Conservation (phyloP, 2,888 invertebrate species). For the Tachina fera region DNA sequence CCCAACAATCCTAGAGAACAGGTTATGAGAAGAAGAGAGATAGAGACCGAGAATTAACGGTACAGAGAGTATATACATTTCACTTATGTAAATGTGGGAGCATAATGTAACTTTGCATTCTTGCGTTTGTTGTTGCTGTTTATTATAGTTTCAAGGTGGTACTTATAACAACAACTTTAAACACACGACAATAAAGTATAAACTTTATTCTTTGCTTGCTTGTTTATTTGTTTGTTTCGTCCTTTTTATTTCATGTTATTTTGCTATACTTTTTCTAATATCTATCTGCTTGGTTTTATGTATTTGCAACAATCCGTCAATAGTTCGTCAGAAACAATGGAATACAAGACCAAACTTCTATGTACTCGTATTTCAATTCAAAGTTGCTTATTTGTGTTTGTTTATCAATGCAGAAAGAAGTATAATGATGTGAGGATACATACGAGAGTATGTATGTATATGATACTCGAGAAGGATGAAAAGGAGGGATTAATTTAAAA, state of each 20-base stretch:
- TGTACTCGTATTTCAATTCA: background rate
- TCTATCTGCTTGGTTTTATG: background rate
- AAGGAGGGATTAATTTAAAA: slow-evolving; percentile 30
- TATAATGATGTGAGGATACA: slow-evolving; percentile 35
- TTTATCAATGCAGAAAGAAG: slow-evolving; percentile 11
- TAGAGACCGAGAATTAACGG: no score
- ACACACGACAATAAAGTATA: slow-evolving; percentile 35
- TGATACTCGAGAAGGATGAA: slow-evolving; percentile 4
- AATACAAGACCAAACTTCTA: background rate
- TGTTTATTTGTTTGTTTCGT: slow-evolving; percentile 20
- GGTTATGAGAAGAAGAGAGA: no score
- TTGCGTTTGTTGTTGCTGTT: slow-evolving; percentile 3
- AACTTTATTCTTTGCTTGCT: slow-evolving; percentile 27
- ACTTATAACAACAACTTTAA: slow-evolving; percentile 47
- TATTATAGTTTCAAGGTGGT: slow-evolving; percentile 35
- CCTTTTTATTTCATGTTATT: background rate
- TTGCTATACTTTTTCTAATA: slow-evolving; percentile 2
- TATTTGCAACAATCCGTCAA: slow-evolving; percentile 18
- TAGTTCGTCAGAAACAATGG: slow-evolving; percentile 38
- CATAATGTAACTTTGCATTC: slow-evolving; percentile 7
- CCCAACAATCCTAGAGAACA: no score
- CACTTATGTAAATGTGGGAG: background rate
- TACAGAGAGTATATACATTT: no score
- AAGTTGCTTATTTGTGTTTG: slow-evolving; percentile 15
- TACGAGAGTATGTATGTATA: no score